These are phyloP conservation scores for Apostichopus parvimensis DNA, from an alignment of 35 echinoderm and acorn worm genomes.

Conservation along the genomic window DNA sequence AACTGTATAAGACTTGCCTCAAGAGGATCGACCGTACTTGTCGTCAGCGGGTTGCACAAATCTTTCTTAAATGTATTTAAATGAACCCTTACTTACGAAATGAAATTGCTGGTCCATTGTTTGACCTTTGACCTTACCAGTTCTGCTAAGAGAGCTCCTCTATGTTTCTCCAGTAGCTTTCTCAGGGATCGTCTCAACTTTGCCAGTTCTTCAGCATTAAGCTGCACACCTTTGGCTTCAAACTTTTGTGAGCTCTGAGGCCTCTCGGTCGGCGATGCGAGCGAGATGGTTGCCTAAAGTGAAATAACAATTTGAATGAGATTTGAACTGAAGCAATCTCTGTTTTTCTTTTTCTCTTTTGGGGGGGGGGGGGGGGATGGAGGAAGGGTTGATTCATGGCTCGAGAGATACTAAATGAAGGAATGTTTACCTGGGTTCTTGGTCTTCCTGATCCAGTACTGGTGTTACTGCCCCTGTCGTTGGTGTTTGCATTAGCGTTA, in stretches of 20 bases:
- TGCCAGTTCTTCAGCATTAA: constrained; percentile 65
- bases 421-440: constrained; percentile 31
- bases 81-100: no score
- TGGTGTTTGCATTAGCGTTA: constrained; percentile 22
- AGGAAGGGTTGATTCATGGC: no score
- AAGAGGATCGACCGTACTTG: no score
- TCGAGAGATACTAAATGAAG: no score
- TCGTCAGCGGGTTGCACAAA: no score
- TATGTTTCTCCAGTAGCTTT: constrained; percentile 72
- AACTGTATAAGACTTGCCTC: no score
- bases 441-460: constrained; percentile 28
- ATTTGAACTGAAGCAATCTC: no score
- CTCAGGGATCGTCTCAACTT: constrained; percentile 69
- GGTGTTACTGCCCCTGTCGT: constrained; percentile 38
- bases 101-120: no score
- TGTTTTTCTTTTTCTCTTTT: no score
- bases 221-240: constrained; percentile 33
- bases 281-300: constrained; percentile 37
- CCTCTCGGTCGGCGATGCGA: constrained; percentile 56
- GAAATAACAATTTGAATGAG: background rate
- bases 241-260: constrained; percentile 37
- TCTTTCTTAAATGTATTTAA: no score
- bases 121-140: constrained; percentile 53
- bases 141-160: constrained; percentile 58
- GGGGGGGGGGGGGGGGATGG: no score